Percentiles rank a stretch among this genome's conserved stretches.
Evolutionary conservation across 2,888 invertebrate genomes (phyloP).

Genomic region (Lasioglossum marginatum): DNA sequence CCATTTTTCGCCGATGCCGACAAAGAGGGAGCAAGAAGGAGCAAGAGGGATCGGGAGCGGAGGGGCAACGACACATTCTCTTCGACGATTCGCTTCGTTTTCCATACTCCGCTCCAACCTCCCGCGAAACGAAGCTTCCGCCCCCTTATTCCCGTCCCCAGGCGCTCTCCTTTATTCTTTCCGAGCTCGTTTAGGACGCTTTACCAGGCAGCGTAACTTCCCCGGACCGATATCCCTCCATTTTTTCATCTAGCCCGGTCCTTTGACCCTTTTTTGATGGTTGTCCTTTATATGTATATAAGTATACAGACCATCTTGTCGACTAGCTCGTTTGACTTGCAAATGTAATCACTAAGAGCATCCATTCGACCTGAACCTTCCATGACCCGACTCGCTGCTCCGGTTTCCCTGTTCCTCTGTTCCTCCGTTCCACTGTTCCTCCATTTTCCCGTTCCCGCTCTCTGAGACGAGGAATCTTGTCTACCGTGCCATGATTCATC

Average conservation of each 20-base stretch:
- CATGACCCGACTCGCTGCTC: conserved; percentile 64
- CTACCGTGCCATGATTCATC: conserved; percentile 46
- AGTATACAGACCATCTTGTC: conserved; percentile 70
- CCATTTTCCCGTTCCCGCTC: conserved; percentile 20
- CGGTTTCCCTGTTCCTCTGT: conserved; percentile 55
- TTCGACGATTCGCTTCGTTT: conserved; percentile 63
- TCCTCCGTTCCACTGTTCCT: not conserved
- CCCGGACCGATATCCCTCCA: conserved; percentile 38
- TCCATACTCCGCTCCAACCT: conserved; percentile 61
- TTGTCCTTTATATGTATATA: conserved; percentile 45
- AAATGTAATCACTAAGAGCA: conserved; percentile 82
- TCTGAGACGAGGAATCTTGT: conserved; percentile 39
- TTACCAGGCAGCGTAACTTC: conserved; percentile 18
- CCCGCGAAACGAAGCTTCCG: conserved; percentile 56
- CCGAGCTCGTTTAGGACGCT: conserved; percentile 24
- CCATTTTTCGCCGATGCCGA: not conserved
- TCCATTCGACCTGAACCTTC: conserved; percentile 73
- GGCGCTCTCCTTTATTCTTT: not conserved
- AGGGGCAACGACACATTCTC: conserved; percentile 61
- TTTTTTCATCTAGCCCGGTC: conserved; percentile 24
- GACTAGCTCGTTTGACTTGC: conserved; percentile 80
- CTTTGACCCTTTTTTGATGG: conserved; percentile 46
- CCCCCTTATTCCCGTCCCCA: not conserved
- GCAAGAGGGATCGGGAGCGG: not conserved
- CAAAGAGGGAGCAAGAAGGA: not conserved